These are phyloP conservation scores for Nomada fucata DNA, from an alignment of 2,888 invertebrate genomes.

Conservation along the genomic window DNA sequence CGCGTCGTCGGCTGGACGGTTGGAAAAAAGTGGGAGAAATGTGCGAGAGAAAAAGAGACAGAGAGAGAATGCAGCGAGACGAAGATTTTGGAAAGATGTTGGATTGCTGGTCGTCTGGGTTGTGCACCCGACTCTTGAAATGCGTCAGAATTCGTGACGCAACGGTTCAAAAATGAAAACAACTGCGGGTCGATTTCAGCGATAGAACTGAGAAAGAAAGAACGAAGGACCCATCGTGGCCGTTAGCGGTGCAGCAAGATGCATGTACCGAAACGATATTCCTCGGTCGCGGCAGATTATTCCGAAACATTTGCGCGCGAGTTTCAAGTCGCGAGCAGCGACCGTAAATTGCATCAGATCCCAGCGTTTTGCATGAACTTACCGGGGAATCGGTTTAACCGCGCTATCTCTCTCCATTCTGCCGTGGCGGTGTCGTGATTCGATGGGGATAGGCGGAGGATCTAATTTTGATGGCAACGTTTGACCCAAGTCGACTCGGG, in stretches of 20 bases:
- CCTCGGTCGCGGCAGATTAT: conserved; percentile 4
- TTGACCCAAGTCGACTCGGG: not conserved
- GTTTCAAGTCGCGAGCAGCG: conserved; percentile 15
- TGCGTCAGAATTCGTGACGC: no score
- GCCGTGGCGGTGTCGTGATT: conserved; percentile 3
- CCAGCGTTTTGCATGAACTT: conserved; percentile 29
- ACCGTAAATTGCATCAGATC: conserved; percentile 29
- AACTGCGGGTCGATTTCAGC: no score
- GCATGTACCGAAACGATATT: not conserved
- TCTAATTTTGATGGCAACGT: conserved; percentile 3
- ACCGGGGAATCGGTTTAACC: conserved; percentile 30
- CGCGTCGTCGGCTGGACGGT: not conserved
- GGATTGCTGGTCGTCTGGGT: no score
- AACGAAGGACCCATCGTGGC: not conserved
- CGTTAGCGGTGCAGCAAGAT: conserved; percentile 4
- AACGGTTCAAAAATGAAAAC: no score
- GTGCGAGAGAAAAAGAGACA: no score
- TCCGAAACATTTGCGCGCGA: conserved; percentile 31
- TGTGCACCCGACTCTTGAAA: no score
- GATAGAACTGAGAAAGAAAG: no score
- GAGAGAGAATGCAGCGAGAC: no score
- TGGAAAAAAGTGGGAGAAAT: not conserved
- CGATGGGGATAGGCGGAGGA: not conserved
- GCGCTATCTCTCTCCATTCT: not conserved
- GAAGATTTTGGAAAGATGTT: no score